These are phyloP conservation scores for Meghimatium bilineatum DNA, from an alignment of 2,888 invertebrate species.

Conservation along the genomic window DNA sequence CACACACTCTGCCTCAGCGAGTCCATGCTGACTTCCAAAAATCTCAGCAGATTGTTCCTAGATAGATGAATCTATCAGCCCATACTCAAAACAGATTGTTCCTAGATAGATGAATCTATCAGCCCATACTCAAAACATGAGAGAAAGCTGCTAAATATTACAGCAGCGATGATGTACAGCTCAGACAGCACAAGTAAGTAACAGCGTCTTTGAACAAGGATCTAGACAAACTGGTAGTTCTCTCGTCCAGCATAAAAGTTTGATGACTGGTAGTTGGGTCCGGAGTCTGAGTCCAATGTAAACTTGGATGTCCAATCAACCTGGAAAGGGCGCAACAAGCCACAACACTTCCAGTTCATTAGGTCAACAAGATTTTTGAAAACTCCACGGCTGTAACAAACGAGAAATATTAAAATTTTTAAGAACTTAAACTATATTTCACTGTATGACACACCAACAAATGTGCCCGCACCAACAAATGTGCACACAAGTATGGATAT, in stretches of 20 bases:
- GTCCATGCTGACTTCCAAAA: too few relatives aligned
- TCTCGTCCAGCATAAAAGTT: constrained; percentile 61
- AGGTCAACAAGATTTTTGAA: constrained; percentile 90
- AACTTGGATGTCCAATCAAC: constrained; percentile 84
- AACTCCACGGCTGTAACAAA: constrained; percentile 86
- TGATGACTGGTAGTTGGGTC: constrained; percentile 53
- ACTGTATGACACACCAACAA: background rate
- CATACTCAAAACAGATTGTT: too few relatives aligned
- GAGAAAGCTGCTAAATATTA: too few relatives aligned
- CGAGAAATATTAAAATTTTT: background rate
- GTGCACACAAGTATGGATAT: too few relatives aligned
- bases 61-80: too few relatives aligned
- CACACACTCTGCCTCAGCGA: too few relatives aligned
- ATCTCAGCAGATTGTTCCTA: too few relatives aligned
- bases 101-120: too few relatives aligned
- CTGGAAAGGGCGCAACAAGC: constrained; percentile 84
- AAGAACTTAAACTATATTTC: background rate
- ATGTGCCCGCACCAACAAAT: too few relatives aligned
- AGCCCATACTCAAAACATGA: too few relatives aligned
- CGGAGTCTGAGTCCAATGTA: constrained; percentile 64
- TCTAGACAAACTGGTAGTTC: constrained; percentile 70
- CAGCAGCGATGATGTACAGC: too few relatives aligned
- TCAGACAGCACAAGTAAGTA: too few relatives aligned
- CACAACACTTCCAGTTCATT: constrained; percentile 87
- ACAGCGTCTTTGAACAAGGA: background rate